Evolutionary conservation across 2,113 vertebrate genomes (phyloP).

Genomic region (Hipposideros armiger): DNA sequence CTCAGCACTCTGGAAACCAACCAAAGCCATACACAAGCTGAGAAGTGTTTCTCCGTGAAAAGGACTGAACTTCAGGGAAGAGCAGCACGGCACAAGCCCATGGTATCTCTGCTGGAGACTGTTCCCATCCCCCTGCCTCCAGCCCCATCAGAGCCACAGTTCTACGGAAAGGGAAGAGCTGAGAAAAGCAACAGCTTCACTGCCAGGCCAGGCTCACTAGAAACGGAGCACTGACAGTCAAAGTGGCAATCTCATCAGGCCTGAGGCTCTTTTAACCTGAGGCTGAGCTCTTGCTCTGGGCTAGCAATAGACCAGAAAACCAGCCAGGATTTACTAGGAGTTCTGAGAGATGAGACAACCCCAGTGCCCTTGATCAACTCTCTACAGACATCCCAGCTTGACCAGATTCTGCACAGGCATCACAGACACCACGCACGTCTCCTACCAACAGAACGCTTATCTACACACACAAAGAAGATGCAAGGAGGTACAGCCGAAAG

Average conservation of each 20-base stretch:
- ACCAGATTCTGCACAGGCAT: not conserved
- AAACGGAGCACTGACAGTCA: fast-evolving
- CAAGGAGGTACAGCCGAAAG: fast-evolving
- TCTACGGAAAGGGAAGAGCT: not conserved
- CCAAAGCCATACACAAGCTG: not conserved
- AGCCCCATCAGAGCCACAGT: not conserved
- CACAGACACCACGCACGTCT: not conserved
- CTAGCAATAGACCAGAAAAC: not conserved
- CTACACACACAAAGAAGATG: not conserved
- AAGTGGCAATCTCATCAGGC: not conserved
- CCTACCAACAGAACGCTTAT: not conserved
- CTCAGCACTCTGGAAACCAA: not conserved
- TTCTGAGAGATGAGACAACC: not conserved
- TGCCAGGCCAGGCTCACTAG: not conserved
- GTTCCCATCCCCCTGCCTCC: fast-evolving
- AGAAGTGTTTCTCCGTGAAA: not conserved
- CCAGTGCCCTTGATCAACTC: not conserved
- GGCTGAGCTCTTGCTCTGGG: not conserved
- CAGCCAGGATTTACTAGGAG: not conserved
- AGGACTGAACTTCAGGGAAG: not conserved
- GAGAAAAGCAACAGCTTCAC: not conserved
- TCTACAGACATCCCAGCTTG: not conserved
- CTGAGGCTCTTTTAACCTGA: not conserved
- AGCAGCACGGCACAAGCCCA: not conserved
- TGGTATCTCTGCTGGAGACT: fast-evolving